These are phyloP conservation scores for Phylloscopus whistleri DNA, from an alignment of 2,113 vertebrate species.

Conservation along the genomic window DNA sequence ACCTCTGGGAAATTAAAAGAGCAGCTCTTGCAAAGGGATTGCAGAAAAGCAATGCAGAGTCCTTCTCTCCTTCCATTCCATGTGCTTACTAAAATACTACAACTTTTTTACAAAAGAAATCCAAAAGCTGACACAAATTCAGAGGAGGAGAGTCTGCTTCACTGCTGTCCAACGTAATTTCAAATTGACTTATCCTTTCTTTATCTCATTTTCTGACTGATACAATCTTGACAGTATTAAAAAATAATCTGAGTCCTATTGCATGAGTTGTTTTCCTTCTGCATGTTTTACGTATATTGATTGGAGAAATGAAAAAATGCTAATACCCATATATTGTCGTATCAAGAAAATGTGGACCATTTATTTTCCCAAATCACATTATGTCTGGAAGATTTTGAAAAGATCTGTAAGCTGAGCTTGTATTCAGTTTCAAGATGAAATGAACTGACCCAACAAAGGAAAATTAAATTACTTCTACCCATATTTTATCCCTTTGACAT, in stretches of 20 bases:
- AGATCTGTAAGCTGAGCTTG: slow-evolving; percentile 17
- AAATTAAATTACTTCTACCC: slow-evolving; percentile 43
- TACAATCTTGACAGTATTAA: slow-evolving; percentile 25
- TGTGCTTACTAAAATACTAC: not conserved
- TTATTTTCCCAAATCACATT: slow-evolving; percentile 49
- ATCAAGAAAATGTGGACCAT: not conserved
- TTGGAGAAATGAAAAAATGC: slow-evolving; percentile 22
- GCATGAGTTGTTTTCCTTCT: slow-evolving; percentile 11
- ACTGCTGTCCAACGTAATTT: not conserved
- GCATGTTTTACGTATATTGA: not conserved
- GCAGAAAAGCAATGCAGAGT: not conserved
- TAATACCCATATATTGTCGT: slow-evolving; percentile 17
- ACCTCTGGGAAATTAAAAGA: slow-evolving; percentile 55
- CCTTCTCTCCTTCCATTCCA: not conserved
- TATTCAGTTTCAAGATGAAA: slow-evolving; percentile 30
- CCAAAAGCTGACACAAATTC: not conserved
- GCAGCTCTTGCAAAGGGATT: not conserved
- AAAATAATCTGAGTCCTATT: not conserved
- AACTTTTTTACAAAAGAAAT: not conserved
- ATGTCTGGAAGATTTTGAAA: slow-evolving; percentile 21
- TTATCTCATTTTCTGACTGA: slow-evolving; percentile 33
- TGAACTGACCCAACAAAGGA: slow-evolving; percentile 19
- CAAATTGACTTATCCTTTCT: slow-evolving; percentile 31
- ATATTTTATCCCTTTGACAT: slow-evolving; percentile 50
- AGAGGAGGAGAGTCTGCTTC: slow-evolving; percentile 1